A percentile compares a stretch with the other conserved stretches of the same genome.
Evolutionary conservation across 2,113 vertebrate genomes (phyloP).

Genomic region (Hemiscyllium ocellatum): DNA sequence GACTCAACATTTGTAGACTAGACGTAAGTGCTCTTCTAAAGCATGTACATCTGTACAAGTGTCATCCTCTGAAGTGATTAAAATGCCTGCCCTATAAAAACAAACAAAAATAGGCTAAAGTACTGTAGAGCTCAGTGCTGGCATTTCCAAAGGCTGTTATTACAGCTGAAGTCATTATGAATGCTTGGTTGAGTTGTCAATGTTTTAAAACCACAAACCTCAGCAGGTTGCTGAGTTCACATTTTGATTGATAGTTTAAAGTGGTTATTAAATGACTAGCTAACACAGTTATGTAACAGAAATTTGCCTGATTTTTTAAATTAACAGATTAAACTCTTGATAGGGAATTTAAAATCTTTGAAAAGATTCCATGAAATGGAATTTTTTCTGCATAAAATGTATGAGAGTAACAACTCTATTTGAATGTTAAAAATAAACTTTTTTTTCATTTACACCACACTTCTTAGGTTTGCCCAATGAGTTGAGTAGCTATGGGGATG

Average conservation of each 20-base stretch:
- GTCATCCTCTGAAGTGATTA: not conserved
- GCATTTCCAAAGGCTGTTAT: not conserved
- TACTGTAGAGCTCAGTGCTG: not conserved
- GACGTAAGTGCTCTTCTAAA: not conserved
- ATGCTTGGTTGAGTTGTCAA: not conserved
- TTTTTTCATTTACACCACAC: no score
- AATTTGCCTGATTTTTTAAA: no score
- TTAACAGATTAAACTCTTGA: no score
- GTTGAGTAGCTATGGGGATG: no score
- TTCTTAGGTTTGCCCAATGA: no score
- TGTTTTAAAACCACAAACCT: not conserved
- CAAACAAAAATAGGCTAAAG: not conserved
- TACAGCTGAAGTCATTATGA: not conserved
- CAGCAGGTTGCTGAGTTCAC: not conserved
- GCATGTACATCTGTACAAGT: not conserved
- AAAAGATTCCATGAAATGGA: no score
- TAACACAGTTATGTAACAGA: not conserved
- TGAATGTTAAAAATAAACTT: no score
- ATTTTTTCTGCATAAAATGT: no score
- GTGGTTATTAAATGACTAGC: not conserved
- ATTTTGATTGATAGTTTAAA: not conserved
- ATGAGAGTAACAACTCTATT: no score
- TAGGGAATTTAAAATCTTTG: no score
- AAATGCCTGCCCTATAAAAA: not conserved
- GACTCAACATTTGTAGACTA: not conserved